Evolutionary conservation across 1,140 invertebrate species (phyloP), one percentile per base, ranked within the genome.

Genomic region (Hycleus cichorii): DNA sequence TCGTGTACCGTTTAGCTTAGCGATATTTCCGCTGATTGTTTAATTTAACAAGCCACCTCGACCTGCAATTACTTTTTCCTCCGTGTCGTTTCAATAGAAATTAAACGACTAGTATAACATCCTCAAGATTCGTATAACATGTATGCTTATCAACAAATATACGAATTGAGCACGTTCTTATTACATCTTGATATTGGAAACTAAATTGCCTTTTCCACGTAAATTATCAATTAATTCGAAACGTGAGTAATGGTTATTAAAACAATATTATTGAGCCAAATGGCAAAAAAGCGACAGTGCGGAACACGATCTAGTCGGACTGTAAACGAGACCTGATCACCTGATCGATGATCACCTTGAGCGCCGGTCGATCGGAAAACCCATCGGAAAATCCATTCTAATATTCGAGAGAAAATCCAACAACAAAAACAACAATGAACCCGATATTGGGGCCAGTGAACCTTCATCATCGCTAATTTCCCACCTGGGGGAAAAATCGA

Each of bases 241-340:
- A 53, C 51, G 51, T 53, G 51, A 53, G 51, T 53, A 53, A 53
- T 53, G 51, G 43, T 53, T 53, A 53, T 53, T 53, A 53, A 52
- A 46, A 42, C 51, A 53, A 46, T 53, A 46, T 53, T 27, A 52
- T 52, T 44, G n/a, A 44, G 25, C 44, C 39, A 53, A 45, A 18
- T 52, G 12, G 18, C 26, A 12, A 53, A 12, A 53, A 53, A 53
- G 46, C 44, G 46, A 52, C 7, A 9, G 27, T 53, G 46, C 51
- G 51, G 51, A 53, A 53, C 43, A 53, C 51, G 51, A 53, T 53
- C 51, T 40, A 43, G 38, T 32, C 44, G 44, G 46, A 53, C 44
- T 45, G 38, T 46, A 38, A 32, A 45, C 32, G 32, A 32, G 32
- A 32, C 7, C 32, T 53, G 51, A 53, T 53, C 51, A 53, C 51